Conservation (phyloP, 2,888 invertebrate species). For the Elmis aenea region DNA sequence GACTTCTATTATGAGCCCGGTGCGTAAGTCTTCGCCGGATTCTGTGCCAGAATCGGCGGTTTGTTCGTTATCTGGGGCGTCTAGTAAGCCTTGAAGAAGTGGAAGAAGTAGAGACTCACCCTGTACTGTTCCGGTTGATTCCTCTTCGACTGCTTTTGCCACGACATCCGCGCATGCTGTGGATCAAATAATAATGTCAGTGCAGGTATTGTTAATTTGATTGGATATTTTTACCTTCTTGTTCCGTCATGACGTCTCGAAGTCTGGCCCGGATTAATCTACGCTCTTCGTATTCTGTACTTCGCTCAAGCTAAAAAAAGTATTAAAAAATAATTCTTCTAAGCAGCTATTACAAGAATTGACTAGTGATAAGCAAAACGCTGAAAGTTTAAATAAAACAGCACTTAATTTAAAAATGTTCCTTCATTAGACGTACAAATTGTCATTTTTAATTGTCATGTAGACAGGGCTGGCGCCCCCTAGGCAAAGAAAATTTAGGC, state of each 20-base stretch:
- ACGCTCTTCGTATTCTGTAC: slow-evolving; percentile 83
- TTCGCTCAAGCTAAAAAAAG: slow-evolving; percentile 72
- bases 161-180: slow-evolving; percentile 52
- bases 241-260: slow-evolving; percentile 79
- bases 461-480: too few species aligned
- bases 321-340: background rate
- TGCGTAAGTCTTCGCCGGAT: slow-evolving; percentile 64
- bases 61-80: slow-evolving; percentile 44
- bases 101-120: slow-evolving; percentile 74
- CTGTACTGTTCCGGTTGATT: slow-evolving; percentile 47
- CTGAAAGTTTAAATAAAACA: too few species aligned
- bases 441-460: too few species aligned
- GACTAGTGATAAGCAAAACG: background rate
- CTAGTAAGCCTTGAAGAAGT: slow-evolving; percentile 62
- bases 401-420: too few species aligned
- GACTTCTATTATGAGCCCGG: slow-evolving; percentile 52
- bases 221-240: slow-evolving; percentile 62
- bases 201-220: slow-evolving; percentile 1
- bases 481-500: too few species aligned
- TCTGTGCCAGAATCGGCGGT: slow-evolving; percentile 62
- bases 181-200: slow-evolving; percentile 15
- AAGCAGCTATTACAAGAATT: background rate
- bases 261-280: slow-evolving; percentile 75
- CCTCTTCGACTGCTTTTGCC: slow-evolving; percentile 47
- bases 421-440: too few species aligned